Base-by-base conservation (phyloP, 2,888 invertebrate genomes). In the Lordiphosa andalusiaca region DNA sequence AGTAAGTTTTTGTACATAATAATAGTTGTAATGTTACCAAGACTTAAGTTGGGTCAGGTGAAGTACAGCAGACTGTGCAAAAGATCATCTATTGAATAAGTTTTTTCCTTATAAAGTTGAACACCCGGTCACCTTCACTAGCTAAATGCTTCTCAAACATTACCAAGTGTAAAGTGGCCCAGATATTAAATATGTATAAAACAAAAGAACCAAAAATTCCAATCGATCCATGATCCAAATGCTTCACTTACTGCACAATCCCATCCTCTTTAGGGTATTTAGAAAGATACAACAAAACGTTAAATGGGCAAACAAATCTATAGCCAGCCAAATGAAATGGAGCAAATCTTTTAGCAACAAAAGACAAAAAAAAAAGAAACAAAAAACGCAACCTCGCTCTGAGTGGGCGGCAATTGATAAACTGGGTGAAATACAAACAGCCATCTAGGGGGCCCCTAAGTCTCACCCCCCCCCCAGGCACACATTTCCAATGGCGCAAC, bases 391-490 rank as follows among this genome's bases (percentile, higher is more conserved):
- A 9, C 10, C 9, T 44, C 30, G 16, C 42, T 44, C 13, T 44
- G 42, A 30, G 48, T 58, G 76, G 55, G 50, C 40, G 67, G 63
- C 65, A 64, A 84, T 82, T 77, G 77, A 84, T 77, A 82, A 82
- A 82, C 54, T 56, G 58, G 62, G 49, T 62, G 41, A 53, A 48
- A 42, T 52, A 57, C 62, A 39, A 36, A 53, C 35, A 52, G 61
- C 65, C 47, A 57, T 52, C 38, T 19, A 46, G 16, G 6, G 21
- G 10, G 16, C 56, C 38, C 21, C 33, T 12, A 38, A 51, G 54
- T 21, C 53, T 39, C 49, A 19, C 16, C 63, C 46, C 19, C 49
- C 12, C 16, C 63, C 46, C 19, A 23, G 38, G 44, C 16, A 7
- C 49, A 50, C 62, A 50, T 47, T 51, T 47, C 46, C 53, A 52